Conservation (phyloP, 2,888 invertebrate genomes). For the Villa cingulata region DNA sequence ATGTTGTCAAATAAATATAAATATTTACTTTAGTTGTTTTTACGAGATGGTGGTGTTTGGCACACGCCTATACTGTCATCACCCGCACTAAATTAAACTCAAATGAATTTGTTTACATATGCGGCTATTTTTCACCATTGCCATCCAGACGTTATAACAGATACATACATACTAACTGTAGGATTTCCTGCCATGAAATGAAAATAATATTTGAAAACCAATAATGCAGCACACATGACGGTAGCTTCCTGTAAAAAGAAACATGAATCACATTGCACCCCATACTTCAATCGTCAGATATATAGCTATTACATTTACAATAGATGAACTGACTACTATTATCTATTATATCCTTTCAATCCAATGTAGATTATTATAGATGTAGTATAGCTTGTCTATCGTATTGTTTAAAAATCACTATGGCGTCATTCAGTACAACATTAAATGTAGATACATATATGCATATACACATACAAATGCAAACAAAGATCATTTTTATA, state of each 20-base stretch:
- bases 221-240: conserved; percentile 9
- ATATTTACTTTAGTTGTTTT: conserved; percentile 6
- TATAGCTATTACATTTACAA: conserved; percentile 36
- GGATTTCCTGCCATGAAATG: conserved; percentile 2
- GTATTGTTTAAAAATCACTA: conserved; percentile 1
- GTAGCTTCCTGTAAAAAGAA: conserved; percentile 13
- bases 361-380: background rate
- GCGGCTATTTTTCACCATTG: no score
- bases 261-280: conserved; percentile 30
- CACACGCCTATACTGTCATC: conserved; percentile 8
- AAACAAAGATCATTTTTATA: background rate
- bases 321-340: conserved; percentile 20
- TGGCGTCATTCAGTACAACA: conserved; percentile 4
- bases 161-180: background rate
- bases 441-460: background rate
- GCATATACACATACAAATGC: background rate
- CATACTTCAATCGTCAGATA: conserved; percentile 32
- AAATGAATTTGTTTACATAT: background rate
- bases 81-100: conserved; percentile 1
- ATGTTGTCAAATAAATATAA: conserved; percentile 3
- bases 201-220: conserved; percentile 10
- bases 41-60: background rate
- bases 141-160: no score
- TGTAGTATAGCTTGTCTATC: background rate
- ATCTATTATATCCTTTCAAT: conserved; percentile 2